Conservation (phyloP, 2,888 invertebrate species). For the Drosophila tripunctata region DNA sequence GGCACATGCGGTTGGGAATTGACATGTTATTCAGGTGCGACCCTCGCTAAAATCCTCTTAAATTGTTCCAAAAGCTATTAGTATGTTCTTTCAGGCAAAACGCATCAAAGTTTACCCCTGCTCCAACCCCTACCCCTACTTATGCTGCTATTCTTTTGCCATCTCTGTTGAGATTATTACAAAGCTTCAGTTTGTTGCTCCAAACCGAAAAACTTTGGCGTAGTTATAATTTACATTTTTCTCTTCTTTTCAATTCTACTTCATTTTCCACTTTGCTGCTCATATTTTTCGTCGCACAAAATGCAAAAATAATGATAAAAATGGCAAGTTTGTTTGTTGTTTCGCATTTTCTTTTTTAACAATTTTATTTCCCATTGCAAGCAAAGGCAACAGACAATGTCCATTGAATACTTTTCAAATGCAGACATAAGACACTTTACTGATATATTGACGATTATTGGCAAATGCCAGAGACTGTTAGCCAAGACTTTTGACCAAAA, state of each 20-base stretch:
- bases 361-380: constrained; percentile 3
- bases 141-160: neutral
- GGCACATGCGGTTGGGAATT: constrained; percentile 17
- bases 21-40: constrained; percentile 29
- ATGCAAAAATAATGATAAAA: constrained; percentile 55
- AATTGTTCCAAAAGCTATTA: constrained; percentile 29
- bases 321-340: constrained; percentile 25
- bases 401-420: constrained; percentile 47
- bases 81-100: constrained; percentile 7
- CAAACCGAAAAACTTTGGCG: constrained; percentile 19
- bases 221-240: constrained; percentile 16
- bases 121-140: neutral
- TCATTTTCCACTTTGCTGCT: constrained; percentile 46
- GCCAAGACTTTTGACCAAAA: constrained; percentile 48
- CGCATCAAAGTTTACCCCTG: neutral
- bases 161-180: constrained; percentile 2
- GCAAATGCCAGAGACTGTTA: constrained; percentile 51
- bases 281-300: constrained; percentile 27
- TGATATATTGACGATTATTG: constrained; percentile 77
- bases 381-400: constrained; percentile 16
- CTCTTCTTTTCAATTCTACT: constrained; percentile 18
- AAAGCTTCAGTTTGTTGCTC: constrained; percentile 17
- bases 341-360: neutral
- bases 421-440: constrained; percentile 57
- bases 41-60: constrained; percentile 13